These are phyloP conservation scores for Camponotus floridanus DNA, from an alignment of 1,140 invertebrate genomes.

Conservation along the genomic window DNA sequence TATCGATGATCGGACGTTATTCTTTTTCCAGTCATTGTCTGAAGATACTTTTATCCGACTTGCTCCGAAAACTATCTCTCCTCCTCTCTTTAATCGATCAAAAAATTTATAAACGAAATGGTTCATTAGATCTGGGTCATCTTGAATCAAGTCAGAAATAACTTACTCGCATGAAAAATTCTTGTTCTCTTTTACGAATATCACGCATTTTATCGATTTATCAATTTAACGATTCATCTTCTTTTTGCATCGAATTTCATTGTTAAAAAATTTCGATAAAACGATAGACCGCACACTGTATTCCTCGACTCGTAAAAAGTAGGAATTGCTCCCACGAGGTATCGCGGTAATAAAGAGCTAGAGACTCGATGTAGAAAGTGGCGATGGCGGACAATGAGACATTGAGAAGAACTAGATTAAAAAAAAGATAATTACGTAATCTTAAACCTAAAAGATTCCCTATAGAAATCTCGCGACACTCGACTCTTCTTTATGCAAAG, in stretches of 20 bases:
- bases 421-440: slow-evolving; percentile 73
- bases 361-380: slow-evolving; percentile 20
- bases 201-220: too few species aligned
- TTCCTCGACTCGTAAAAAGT: slow-evolving; percentile 48
- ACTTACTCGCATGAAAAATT: background rate
- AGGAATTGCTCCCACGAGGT: slow-evolving; percentile 61
- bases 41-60: background rate
- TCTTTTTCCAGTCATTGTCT: background rate
- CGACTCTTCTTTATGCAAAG: slow-evolving; percentile 4
- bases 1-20: slow-evolving; percentile 25
- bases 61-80: background rate
- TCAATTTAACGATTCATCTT: background rate
- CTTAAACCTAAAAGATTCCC: slow-evolving; percentile 59
- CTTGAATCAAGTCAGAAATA: background rate
- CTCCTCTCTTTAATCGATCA: background rate
- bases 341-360: slow-evolving; percentile 69
- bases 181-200: background rate
- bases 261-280: slow-evolving; percentile 60
- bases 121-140: background rate
- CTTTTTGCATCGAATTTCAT: background rate
- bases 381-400: background rate
- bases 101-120: background rate
- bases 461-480: slow-evolving; percentile 45
- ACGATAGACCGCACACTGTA: background rate
- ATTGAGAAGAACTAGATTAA: slow-evolving; percentile 56